Conservation (phyloP, 2,797 vertebrate genomes). For the Buphagus erythrorhynchus region DNA sequence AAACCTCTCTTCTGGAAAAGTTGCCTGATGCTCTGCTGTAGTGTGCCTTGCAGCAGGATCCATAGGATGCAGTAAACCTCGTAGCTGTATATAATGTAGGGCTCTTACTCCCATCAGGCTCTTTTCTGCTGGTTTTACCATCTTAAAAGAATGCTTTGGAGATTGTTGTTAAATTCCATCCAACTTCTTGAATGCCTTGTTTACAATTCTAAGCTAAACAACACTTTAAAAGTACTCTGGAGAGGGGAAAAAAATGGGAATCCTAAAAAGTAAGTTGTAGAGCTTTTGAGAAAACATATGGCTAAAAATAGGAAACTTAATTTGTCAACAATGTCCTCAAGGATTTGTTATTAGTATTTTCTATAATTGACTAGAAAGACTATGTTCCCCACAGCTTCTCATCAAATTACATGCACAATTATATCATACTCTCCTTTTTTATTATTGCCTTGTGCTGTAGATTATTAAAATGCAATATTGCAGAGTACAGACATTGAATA, state of each 20-base stretch:
- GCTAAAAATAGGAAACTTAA: background rate
- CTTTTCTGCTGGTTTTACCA: slow-evolving; percentile 39
- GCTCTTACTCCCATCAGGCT: background rate
- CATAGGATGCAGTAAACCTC: background rate
- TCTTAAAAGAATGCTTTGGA: slow-evolving; percentile 32
- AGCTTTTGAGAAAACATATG: background rate
- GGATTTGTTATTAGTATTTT: background rate
- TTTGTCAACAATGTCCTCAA: background rate
- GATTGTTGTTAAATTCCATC: slow-evolving; percentile 18
- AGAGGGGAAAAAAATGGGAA: background rate
- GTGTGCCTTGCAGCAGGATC: slow-evolving; percentile 21
- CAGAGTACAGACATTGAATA: slow-evolving; percentile 29
- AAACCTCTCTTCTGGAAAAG: slow-evolving; percentile 22
- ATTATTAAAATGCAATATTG: background rate
- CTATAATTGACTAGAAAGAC: background rate
- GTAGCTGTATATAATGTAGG: background rate
- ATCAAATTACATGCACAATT: background rate
- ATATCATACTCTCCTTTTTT: slow-evolving; percentile 6
- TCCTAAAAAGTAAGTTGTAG: background rate
- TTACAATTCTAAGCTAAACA: background rate
- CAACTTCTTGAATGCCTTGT: background rate
- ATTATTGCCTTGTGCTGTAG: background rate
- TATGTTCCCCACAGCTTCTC: background rate
- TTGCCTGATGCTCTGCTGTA: background rate
- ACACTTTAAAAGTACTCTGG: background rate